Base-by-base conservation (phyloP, 2,797 vertebrate species). In the Euthynnus affinis region DNA sequence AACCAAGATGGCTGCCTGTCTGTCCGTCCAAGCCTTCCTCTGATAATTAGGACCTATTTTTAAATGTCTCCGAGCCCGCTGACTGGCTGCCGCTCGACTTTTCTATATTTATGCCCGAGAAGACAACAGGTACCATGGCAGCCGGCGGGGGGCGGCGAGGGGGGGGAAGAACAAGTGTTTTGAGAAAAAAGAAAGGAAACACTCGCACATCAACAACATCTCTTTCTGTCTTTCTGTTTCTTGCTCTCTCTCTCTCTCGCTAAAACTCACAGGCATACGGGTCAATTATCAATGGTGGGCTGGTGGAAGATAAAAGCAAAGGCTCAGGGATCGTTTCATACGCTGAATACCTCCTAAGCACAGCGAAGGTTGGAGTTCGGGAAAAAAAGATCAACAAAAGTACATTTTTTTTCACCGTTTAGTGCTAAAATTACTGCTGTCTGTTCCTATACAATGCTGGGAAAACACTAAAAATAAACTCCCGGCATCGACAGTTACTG, bases 11-110 rank as follows among this genome's bases (percentile, higher is more conserved):
- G 86, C 80, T 20, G 58, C 78, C 60, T 53, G 69, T 64, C 88
- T 51, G 57, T 77, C 78, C 1, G 13, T 71, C 82, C 13, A 34
- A 80, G 71, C 72, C 75, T 29, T 55, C 44, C 23, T 86, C 70
- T 78, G 68, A 83, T 89, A 88, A 89, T 83, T 87, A 78, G 72
- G 63, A 60, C 63, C 82, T 87, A 82, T 90, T 91, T 89, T 82
- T 84, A 84, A 82, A 83, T 44, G 75, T 86, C 63, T 81, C 17
- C 0, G 44, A 70, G 61, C 48, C 15, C 6, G 23, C 65, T 67
- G 81, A 83, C 64, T 56, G 71, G 44, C 73, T 73, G 80, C 71
- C 9, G 57, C 77, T 68, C 0, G 2, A 62, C 63, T 71, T 73
- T 62, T 58, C 57, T 76, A 53, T 66, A 64, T 85, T 80, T 76